Evolutionary conservation across 2,113 vertebrate genomes (phyloP).

Genomic region (Cisticola juncidis): DNA sequence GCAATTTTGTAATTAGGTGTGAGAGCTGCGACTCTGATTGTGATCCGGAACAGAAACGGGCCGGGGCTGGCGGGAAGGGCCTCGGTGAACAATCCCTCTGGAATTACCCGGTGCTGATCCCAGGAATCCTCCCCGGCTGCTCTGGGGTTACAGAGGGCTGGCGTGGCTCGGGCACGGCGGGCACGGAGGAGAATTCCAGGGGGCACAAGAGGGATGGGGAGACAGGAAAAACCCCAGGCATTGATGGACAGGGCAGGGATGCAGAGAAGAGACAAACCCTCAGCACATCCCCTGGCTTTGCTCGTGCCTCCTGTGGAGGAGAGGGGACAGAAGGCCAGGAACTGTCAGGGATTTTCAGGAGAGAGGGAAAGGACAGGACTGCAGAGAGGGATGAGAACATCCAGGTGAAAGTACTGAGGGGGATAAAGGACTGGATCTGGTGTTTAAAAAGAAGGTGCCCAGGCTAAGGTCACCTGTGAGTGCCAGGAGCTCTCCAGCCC

Average conservation of each 20-base stretch:
- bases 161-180: accelerated
- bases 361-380: neutral
- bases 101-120: neutral
- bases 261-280: neutral
- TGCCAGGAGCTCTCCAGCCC: neutral
- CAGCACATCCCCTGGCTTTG: neutral
- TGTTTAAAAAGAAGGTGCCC: neutral
- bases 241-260: neutral
- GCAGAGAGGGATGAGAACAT: neutral
- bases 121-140: neutral
- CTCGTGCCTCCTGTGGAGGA: neutral
- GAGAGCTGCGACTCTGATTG: neutral
- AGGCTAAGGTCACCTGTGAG: neutral
- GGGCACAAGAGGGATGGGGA: neutral
- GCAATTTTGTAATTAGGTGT: conserved; percentile 23
- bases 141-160: neutral
- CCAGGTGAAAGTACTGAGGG: neutral
- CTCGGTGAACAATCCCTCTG: neutral
- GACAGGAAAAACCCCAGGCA: neutral
- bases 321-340: neutral
- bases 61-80: neutral
- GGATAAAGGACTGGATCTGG: neutral
- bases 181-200: neutral
- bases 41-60: neutral
- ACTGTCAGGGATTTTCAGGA: neutral